These are phyloP conservation scores for Zaprionus kolodkinae DNA, from an alignment of 1,140 invertebrate genomes.

Conservation along the genomic window DNA sequence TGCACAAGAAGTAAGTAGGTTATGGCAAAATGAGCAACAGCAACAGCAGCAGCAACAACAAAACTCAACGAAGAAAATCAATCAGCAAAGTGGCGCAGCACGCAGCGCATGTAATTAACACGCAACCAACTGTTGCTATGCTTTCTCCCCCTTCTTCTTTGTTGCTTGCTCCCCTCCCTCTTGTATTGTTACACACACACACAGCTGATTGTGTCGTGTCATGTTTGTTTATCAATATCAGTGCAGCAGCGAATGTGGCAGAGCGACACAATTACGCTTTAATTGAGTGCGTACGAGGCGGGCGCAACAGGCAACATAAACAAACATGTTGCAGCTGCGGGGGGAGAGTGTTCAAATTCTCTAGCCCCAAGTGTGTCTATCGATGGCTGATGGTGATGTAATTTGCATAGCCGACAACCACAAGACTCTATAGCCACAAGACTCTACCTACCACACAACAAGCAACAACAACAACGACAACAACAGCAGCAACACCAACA, in stretches of 20 bases:
- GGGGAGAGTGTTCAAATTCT: conserved; percentile 56
- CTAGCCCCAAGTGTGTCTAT: conserved; percentile 10
- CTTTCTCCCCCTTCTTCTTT: neutral
- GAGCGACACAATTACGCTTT: conserved; percentile 67
- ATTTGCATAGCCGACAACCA: conserved; percentile 72
- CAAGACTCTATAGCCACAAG: conserved; percentile 29
- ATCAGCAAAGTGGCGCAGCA: conserved; percentile 54
- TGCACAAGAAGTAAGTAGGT: conserved; percentile 73
- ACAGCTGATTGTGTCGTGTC: conserved; percentile 55
- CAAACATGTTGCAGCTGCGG: conserved; percentile 41
- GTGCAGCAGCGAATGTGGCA: conserved; percentile 21
- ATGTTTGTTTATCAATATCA: conserved; percentile 37
- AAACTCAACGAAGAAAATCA: conserved; percentile 39
- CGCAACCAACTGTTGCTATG: conserved; percentile 71
- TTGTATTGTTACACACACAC: conserved; percentile 23
- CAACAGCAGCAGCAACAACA: conserved; percentile 22
- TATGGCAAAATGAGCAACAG: conserved; percentile 64
- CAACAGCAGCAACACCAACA: conserved; percentile 43
- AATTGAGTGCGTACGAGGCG: conserved; percentile 61
- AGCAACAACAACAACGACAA: conserved; percentile 37
- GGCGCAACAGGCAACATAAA: conserved; percentile 37
- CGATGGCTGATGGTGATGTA: conserved; percentile 65
- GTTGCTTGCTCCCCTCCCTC: neutral
- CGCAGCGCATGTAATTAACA: conserved; percentile 56
- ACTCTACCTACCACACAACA: conserved; percentile 57